phyloP scores from a whole-genome alignment of 1,140 invertebrate species.

The Neodiprion lecontei region DNA sequence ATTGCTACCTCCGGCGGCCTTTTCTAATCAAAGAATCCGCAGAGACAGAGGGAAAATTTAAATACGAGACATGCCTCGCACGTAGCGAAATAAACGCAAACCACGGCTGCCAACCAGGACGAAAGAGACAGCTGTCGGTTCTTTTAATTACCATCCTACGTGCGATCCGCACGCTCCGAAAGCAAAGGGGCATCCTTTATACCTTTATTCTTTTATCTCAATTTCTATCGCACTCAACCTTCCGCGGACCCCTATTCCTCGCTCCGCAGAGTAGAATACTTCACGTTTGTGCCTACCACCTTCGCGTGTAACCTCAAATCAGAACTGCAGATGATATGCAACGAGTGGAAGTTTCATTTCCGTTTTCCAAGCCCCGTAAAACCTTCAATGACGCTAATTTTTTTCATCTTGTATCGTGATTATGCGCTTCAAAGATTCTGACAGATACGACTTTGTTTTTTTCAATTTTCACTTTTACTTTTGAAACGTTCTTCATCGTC shows the following conservation, averaged over 20 bases:
- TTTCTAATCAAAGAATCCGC: conserved; percentile 60
- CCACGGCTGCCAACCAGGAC: conserved; percentile 39
- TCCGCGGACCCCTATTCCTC: neutral
- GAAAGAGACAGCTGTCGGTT: conserved; percentile 58
- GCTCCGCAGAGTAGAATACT: no score
- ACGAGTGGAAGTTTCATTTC: no score
- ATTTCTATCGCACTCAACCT: conserved; percentile 1
- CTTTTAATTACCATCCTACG: conserved; percentile 60
- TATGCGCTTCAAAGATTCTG: no score
- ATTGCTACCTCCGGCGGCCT: conserved; percentile 24
- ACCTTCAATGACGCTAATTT: no score
- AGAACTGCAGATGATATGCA: no score
- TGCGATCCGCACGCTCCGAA: conserved; percentile 38
- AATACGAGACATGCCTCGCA: conserved; percentile 51
- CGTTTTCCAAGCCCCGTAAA: no score
- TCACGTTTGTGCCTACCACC: no score
- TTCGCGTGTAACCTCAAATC: no score
- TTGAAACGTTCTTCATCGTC: no score
- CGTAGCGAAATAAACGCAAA: conserved; percentile 58
- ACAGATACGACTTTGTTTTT: no score
- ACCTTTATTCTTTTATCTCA: conserved; percentile 7
- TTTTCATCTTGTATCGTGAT: no score
- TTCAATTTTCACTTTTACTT: no score
- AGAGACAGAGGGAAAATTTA: conserved; percentile 52
- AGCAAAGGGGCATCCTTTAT: conserved; percentile 2